phyloP scores from a whole-genome alignment of 2,797 vertebrate genomes.

The Xerus rutilus region DNA sequence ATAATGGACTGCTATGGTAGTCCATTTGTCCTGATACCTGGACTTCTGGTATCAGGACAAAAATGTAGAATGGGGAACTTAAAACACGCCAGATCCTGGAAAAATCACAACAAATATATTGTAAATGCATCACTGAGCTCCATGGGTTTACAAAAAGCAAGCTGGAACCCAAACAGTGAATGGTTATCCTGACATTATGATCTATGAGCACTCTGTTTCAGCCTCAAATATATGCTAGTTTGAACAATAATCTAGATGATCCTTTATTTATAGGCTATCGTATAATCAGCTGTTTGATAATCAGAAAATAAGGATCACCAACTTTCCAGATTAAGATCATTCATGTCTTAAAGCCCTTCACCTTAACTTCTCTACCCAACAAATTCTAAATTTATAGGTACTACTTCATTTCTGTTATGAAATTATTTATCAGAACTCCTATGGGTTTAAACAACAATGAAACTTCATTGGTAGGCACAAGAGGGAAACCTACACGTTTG shows the following conservation, averaged over 20 bases:
- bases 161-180: not conserved
- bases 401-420: not conserved
- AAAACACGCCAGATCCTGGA: not conserved
- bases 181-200: slow-evolving; percentile 5
- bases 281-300: not conserved
- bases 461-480: not conserved
- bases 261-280: not conserved
- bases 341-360: not conserved
- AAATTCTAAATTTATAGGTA: not conserved
- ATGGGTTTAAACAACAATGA: not conserved
- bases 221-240: not conserved
- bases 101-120: not conserved
- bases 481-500: not conserved
- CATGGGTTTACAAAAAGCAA: not conserved
- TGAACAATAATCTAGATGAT: not conserved
- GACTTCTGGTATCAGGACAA: not conserved
- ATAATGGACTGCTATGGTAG: not conserved
- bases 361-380: not conserved
- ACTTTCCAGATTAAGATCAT: not conserved
- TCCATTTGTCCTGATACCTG: too few species aligned
- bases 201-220: not conserved
- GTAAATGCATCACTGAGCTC: not conserved
- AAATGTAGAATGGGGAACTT: not conserved
- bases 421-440: not conserved
- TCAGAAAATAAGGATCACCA: not conserved